Conservation (phyloP, 2,113 vertebrate species). For the Spea multiplicata region DNA sequence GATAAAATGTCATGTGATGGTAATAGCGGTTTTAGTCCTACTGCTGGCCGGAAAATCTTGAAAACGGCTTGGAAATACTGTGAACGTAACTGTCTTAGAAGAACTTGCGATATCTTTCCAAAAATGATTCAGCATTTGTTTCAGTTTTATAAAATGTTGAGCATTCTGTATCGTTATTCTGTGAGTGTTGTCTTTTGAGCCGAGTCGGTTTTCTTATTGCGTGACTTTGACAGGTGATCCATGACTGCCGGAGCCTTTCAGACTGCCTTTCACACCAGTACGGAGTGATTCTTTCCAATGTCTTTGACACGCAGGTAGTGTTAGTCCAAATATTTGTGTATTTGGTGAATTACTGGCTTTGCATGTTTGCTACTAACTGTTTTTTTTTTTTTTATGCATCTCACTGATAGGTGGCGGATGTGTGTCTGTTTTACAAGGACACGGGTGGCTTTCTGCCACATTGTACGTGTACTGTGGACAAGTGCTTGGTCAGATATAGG, state of each 20-base stretch:
- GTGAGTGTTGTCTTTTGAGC: not conserved
- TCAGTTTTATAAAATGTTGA: not conserved
- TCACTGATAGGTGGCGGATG: constrained; percentile 74
- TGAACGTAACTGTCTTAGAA: too few relatives aligned
- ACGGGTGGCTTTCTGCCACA: constrained; percentile 77
- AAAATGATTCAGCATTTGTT: too few relatives aligned
- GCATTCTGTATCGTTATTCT: not conserved
- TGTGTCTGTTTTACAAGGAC: constrained; percentile 73
- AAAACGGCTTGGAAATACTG: too few relatives aligned
- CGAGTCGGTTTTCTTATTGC: not conserved
- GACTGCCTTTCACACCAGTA: constrained; percentile 76
- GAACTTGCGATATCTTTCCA: too few relatives aligned
- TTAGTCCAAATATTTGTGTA: not conserved
- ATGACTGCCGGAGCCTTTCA: constrained; percentile 77
- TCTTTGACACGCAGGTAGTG: constrained; percentile 83
- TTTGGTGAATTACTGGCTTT: not conserved
- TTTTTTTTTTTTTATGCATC: constrained; percentile 19
- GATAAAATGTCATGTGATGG: too few relatives aligned
- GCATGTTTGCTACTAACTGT: not conserved
- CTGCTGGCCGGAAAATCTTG: too few relatives aligned
- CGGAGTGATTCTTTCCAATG: constrained; percentile 71
- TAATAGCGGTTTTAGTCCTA: too few relatives aligned
- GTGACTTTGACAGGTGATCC: constrained; percentile 68
- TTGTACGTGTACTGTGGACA: constrained; percentile 69
- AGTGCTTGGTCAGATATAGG: constrained; percentile 72